Conservation (phyloP, 1,140 invertebrate species). For the Drosophila ohnishii region DNA sequence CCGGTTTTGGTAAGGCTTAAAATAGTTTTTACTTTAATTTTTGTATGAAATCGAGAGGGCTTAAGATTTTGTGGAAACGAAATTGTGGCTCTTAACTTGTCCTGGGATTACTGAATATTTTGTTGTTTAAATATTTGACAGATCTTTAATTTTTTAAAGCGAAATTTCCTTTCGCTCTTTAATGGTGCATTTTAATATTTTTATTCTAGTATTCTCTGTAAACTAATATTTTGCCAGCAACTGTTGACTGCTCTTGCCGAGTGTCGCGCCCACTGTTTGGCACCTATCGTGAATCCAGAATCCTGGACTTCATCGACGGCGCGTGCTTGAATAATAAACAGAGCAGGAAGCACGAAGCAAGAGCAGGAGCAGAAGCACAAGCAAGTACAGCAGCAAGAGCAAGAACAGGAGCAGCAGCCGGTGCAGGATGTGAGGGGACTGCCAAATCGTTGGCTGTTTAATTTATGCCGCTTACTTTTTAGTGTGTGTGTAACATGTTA, state of each 20-base stretch:
- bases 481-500: conserved; percentile 71
- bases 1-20: not conserved
- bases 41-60: not conserved
- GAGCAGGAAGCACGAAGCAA: conserved; percentile 37
- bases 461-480: conserved; percentile 72
- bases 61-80: not conserved
- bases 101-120: too few species aligned
- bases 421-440: conserved; percentile 24
- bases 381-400: not conserved
- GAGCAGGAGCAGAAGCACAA: not conserved
- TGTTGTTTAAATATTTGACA: not conserved
- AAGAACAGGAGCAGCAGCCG: not conserved
- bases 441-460: conserved; percentile 69
- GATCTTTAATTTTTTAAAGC: not conserved
- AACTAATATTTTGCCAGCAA: conserved; percentile 2
- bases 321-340: conserved; percentile 78
- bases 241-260: conserved; percentile 3
- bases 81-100: too few species aligned
- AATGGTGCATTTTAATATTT: too few species aligned
- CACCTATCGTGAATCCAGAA: conserved; percentile 43
- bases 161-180: too few species aligned
- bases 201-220: too few species aligned
- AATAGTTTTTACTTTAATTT: not conserved
- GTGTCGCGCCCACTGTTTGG: conserved; percentile 22
- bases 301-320: conserved; percentile 56